Conservation (phyloP, 2,113 vertebrate species). For the Campylorhamphus procurvoides region DNA sequence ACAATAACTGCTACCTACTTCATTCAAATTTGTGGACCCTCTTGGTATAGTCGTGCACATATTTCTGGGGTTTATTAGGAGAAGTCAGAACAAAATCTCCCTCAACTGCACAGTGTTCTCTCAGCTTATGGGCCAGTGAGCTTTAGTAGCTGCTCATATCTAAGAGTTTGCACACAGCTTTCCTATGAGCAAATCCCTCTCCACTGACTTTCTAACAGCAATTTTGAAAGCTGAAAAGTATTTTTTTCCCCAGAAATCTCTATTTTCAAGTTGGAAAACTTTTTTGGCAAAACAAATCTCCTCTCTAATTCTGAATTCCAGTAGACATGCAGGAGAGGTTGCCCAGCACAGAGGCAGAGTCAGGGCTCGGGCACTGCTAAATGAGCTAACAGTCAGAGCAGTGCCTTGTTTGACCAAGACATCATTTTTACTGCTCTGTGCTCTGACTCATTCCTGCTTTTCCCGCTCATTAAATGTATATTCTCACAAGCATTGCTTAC, state of each 20-base stretch:
- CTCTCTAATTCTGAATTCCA: background rate
- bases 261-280: background rate
- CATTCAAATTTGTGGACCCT: background rate
- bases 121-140: background rate
- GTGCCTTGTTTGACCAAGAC: background rate
- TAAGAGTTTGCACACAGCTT: background rate
- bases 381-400: background rate
- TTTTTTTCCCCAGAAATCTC: background rate
- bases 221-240: background rate
- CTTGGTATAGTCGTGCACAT: background rate
- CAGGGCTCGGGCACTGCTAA: background rate
- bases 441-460: conserved; percentile 3
- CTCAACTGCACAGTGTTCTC: background rate
- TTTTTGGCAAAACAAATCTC: background rate
- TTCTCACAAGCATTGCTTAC: background rate
- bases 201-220: background rate
- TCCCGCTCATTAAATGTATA: background rate
- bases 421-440: background rate
- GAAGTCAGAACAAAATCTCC: background rate
- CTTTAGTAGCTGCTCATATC: background rate
- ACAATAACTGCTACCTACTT: background rate
- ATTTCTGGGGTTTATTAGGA: background rate
- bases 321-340: background rate
- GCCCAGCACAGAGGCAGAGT: background rate
- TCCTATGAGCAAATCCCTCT: background rate